phyloP scores from a whole-genome alignment of 1,140 invertebrate species.

The Tetramorium alpestre region DNA sequence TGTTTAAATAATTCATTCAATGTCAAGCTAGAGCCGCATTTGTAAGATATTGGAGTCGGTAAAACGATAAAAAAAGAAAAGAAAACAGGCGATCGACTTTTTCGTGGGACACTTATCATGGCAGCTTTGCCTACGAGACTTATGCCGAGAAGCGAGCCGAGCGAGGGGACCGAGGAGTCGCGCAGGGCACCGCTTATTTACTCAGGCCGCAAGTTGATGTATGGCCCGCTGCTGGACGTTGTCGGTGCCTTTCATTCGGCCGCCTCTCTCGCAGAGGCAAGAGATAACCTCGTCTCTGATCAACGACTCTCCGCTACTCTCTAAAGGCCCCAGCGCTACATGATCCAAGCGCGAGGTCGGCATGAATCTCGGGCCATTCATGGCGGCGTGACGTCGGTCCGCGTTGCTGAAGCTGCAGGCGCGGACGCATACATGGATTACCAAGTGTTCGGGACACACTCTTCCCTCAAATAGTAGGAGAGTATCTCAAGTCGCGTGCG shows the following conservation, averaged over 20 bases:
- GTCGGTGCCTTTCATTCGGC: constrained; percentile 82
- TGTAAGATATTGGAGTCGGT: neutral
- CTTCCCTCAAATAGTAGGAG: neutral
- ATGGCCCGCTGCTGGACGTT: constrained; percentile 79
- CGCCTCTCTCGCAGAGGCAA: constrained; percentile 76
- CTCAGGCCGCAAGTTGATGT: constrained; percentile 80
- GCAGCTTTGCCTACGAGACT: constrained; percentile 6
- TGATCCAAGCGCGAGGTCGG: constrained; percentile 64
- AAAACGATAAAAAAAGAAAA: neutral
- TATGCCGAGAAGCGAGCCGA: constrained; percentile 18
- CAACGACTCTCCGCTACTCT: constrained; percentile 72
- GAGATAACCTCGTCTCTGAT: constrained; percentile 79
- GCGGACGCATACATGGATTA: constrained; percentile 38
- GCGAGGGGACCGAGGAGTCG: constrained; percentile 41
- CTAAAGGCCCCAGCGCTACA: constrained; percentile 69
- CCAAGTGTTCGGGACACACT: constrained; percentile 1
- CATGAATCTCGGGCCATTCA: constrained; percentile 69
- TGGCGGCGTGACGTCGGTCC: constrained; percentile 27
- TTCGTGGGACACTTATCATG: constrained; percentile 11
- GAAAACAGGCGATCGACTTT: constrained; percentile 17
- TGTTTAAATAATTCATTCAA: neutral
- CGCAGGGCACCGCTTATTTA: constrained; percentile 81
- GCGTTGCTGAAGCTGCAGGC: constrained; percentile 32
- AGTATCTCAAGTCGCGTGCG: neutral
- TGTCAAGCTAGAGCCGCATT: neutral